Conservation (phyloP, 2,888 invertebrate species). For the Synanthedon formicaeformis region DNA sequence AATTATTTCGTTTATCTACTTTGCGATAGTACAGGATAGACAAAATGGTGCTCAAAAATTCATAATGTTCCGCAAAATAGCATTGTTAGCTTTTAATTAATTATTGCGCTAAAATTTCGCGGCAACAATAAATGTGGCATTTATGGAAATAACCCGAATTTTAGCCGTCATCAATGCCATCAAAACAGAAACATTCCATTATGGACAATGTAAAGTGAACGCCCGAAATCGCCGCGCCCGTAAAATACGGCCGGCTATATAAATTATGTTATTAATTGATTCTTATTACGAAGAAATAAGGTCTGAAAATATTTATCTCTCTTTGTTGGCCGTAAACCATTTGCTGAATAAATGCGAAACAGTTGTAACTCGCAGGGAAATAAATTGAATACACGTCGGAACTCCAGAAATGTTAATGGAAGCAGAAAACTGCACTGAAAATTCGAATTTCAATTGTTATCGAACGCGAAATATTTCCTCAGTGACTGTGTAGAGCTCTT, state of each 20-base stretch:
- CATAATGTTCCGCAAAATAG: neutral
- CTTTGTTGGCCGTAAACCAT: too few species aligned
- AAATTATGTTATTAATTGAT: neutral
- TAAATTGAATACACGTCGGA: constrained; percentile 40
- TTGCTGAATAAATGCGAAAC: constrained; percentile 12
- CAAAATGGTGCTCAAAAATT: too few species aligned
- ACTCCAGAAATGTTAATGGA: constrained; percentile 40
- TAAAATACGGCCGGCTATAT: neutral
- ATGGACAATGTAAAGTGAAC: constrained; percentile 15
- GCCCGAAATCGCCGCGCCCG: constrained; percentile 17
- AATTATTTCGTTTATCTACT: too few species aligned
- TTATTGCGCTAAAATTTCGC: neutral
- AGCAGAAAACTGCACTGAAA: constrained; percentile 30
- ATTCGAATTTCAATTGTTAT: constrained; percentile 31
- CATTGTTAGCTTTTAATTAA: neutral
- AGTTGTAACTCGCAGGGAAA: constrained; percentile 26
- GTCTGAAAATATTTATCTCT: too few species aligned
- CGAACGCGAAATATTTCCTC: constrained; percentile 26
- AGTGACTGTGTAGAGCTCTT: constrained; percentile 1
- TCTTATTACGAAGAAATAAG: neutral
- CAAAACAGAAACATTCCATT: constrained; percentile 19
- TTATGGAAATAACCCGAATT: neutral
- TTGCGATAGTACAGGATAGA: too few species aligned
- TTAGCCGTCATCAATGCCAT: constrained; percentile 3
- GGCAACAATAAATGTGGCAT: neutral